phyloP scores from a whole-genome alignment of 2,888 invertebrate species.

The Toxonevra muliebris region DNA sequence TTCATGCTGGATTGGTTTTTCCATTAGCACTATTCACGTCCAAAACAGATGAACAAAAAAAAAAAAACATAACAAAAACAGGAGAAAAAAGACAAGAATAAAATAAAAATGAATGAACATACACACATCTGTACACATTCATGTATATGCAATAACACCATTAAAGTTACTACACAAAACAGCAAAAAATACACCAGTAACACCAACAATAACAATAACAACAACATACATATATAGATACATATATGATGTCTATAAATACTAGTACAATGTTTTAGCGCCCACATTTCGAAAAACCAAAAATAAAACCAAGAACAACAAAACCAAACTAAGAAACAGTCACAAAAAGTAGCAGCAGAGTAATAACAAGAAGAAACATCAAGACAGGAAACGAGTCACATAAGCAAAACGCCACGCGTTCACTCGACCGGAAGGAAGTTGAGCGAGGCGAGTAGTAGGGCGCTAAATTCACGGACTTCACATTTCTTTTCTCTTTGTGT shows the following conservation, averaged over 20 bases:
- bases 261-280: conserved; percentile 2
- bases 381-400: too few relatives aligned
- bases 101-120: not conserved
- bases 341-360: not conserved
- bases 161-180: not conserved
- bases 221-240: not conserved
- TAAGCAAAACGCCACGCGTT: too few relatives aligned
- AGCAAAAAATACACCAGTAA: not conserved
- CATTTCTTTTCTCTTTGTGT: too few relatives aligned
- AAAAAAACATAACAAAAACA: not conserved
- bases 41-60: conserved; percentile 18
- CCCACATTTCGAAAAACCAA: conserved; percentile 1
- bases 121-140: not conserved
- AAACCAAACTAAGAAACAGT: not conserved
- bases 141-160: not conserved
- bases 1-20: conserved; percentile 36
- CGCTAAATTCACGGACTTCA: too few relatives aligned
- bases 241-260: not conserved
- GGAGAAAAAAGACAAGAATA: not conserved
- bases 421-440: too few relatives aligned
- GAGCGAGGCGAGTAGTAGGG: too few relatives aligned
- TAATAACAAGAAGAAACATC: not conserved
- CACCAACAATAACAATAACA: conserved; percentile 3
- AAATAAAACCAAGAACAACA: not conserved
- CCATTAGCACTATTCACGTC: conserved; percentile 33